These are phyloP conservation scores for Digitonthophagus gazella DNA, from an alignment of 2,888 invertebrate genomes.

Conservation along the genomic window DNA sequence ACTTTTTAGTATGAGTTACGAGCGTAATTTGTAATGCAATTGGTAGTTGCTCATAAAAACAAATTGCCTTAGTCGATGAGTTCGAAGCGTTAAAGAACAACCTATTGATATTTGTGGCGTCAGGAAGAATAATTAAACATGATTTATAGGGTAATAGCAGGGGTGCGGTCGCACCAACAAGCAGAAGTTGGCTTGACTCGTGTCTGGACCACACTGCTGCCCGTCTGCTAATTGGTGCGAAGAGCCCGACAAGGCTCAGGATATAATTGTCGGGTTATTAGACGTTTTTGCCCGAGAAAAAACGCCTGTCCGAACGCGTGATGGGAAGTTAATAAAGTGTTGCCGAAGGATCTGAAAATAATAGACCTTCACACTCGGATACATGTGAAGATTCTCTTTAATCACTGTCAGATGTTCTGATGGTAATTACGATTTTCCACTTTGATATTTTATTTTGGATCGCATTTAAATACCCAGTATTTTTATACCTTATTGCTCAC, in stretches of 20 bases:
- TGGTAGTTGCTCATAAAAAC: not conserved
- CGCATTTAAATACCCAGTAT: too few species aligned
- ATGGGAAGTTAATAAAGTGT: constrained; percentile 11
- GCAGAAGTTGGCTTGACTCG: not conserved
- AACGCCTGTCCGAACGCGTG: constrained; percentile 19
- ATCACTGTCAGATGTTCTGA: constrained; percentile 17
- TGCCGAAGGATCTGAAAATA: constrained; percentile 16
- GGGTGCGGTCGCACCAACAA: constrained; percentile 25
- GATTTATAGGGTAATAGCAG: constrained; percentile 27
- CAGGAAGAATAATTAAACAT: constrained; percentile 25
- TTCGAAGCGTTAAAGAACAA: not conserved
- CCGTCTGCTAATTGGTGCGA: constrained; percentile 7
- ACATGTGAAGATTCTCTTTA: constrained; percentile 25
- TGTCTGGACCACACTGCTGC: constrained; percentile 17
- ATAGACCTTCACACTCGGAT: constrained; percentile 11
- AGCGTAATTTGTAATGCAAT: not conserved
- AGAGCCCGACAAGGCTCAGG: constrained; percentile 17
- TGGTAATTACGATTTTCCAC: not conserved
- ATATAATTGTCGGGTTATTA: constrained; percentile 27
- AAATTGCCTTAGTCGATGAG: not conserved
- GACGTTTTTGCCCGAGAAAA: constrained; percentile 19
- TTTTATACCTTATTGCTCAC: too few species aligned
- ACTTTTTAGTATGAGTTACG: not conserved
- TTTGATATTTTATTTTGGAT: too few species aligned
- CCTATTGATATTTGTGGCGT: constrained; percentile 6